Evolutionary conservation across 2,113 vertebrate genomes (phyloP).

Genomic region (Solea solea): DNA sequence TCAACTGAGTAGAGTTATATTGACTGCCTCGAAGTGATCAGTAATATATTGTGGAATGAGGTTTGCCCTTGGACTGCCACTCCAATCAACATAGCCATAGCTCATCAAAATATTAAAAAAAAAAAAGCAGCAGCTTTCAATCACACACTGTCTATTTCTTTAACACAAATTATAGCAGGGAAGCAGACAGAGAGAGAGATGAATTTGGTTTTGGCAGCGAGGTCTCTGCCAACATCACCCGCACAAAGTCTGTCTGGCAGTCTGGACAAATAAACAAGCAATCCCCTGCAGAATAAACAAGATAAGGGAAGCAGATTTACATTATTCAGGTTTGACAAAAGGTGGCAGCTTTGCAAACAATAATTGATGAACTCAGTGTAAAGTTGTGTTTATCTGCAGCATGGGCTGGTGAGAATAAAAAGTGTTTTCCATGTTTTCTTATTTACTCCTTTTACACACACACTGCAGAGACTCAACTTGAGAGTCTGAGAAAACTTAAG

Average conservation of each 20-base stretch:
- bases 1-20: slow-evolving; percentile 14
- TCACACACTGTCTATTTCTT: slow-evolving; percentile 17
- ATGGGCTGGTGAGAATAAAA: slow-evolving; percentile 18
- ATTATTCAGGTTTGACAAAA: slow-evolving; percentile 45
- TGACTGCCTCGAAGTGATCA: slow-evolving; percentile 33
- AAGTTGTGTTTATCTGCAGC: slow-evolving; percentile 38
- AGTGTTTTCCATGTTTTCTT: not conserved
- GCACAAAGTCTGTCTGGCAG: slow-evolving; percentile 35
- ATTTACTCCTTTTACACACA: not conserved
- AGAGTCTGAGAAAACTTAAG: slow-evolving; percentile 24
- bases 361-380: slow-evolving; percentile 39
- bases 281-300: slow-evolving; percentile 43
- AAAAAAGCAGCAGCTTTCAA: slow-evolving; percentile 25
- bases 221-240: slow-evolving; percentile 48
- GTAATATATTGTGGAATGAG: slow-evolving; percentile 28
- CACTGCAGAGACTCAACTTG: not conserved
- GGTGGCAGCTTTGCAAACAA: slow-evolving; percentile 46
- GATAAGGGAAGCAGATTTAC: slow-evolving; percentile 24
- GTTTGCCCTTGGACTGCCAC: slow-evolving; percentile 13
- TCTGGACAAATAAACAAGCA: slow-evolving; percentile 55
- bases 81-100: slow-evolving; percentile 16
- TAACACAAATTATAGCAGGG: slow-evolving; percentile 12
- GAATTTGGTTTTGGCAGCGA: slow-evolving; percentile 39
- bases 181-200: slow-evolving; percentile 22
- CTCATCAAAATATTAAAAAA: slow-evolving; percentile 27